These are phyloP conservation scores for Onychomys torridus DNA, from an alignment of 2,797 vertebrate species.

Conservation along the genomic window DNA sequence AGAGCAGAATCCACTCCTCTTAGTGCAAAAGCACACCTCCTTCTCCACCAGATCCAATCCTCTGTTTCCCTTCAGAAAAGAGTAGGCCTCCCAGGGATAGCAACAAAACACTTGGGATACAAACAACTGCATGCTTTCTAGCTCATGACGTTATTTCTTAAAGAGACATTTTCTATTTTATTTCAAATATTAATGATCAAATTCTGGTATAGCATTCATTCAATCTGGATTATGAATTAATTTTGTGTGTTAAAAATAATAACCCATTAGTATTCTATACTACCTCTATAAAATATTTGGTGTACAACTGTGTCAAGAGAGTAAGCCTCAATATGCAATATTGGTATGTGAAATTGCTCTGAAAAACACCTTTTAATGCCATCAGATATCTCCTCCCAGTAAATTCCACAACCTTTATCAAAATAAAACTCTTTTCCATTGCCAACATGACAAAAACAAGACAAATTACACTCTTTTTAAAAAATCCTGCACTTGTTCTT, in stretches of 20 bases:
- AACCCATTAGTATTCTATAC: constrained; percentile 11
- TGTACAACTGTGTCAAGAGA: not conserved
- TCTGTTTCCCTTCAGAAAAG: not conserved
- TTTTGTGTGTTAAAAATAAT: constrained; percentile 58
- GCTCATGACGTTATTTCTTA: not conserved
- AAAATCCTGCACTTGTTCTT: not conserved
- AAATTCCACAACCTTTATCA: constrained; percentile 60
- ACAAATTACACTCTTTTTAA: constrained; percentile 27
- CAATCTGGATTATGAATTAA: constrained; percentile 62
- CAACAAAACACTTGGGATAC: not conserved
- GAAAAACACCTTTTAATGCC: constrained; percentile 55
- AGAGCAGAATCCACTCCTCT: not conserved
- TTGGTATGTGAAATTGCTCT: constrained; percentile 49
- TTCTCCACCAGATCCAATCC: not conserved
- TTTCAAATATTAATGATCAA: constrained; percentile 39
- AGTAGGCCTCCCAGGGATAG: not conserved
- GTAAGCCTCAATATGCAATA: constrained; percentile 19
- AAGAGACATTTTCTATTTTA: constrained; percentile 42
- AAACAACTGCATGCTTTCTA: not conserved
- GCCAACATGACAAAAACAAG: constrained; percentile 43
- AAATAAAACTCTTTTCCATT: constrained; percentile 69
- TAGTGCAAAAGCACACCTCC: accelerated
- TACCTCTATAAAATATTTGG: constrained; percentile 46
- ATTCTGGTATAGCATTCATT: constrained; percentile 43
- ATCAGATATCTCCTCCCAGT: constrained; percentile 32